A percentile compares a stretch with the other conserved stretches of the same genome.
phyloP scores from a whole-genome alignment of 2,797 vertebrate genomes.

The Dendrocincla fuliginosa region DNA sequence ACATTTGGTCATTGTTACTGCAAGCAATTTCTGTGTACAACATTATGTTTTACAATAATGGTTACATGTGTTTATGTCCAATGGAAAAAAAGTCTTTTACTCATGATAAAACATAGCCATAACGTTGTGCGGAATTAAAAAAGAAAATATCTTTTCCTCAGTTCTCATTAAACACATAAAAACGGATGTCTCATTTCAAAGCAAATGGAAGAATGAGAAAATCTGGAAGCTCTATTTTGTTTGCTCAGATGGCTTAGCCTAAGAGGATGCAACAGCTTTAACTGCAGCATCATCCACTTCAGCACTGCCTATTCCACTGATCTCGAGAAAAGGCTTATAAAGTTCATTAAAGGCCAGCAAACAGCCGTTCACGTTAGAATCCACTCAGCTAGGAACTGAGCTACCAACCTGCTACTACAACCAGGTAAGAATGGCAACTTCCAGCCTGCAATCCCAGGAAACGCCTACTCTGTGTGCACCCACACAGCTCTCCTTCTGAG shows the following conservation, averaged over 20 bases:
- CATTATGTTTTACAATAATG: background rate
- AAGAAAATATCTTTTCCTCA: background rate
- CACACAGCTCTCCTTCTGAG: background rate
- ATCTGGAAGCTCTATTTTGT: background rate
- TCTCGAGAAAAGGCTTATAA: accelerated
- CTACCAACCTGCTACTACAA: background rate
- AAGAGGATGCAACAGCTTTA: slow-evolving; percentile 27
- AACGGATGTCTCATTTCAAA: background rate
- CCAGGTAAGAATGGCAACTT: background rate
- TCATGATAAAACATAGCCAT: background rate
- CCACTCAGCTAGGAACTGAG: background rate
- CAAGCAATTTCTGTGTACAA: background rate
- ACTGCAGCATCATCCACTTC: background rate
- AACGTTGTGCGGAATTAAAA: background rate
- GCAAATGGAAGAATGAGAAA: background rate
- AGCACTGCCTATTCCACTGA: background rate
- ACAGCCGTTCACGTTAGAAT: background rate
- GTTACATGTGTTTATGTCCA: background rate
- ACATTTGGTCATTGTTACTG: background rate
- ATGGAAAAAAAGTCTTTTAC: background rate
- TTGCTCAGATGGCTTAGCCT: background rate
- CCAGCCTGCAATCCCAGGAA: background rate
- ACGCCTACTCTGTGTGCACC: background rate
- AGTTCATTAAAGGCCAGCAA: background rate
- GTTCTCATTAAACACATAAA: background rate